Percentiles rank a stretch among this genome's conserved stretches.
phyloP scores from a whole-genome alignment of 2,113 vertebrate species.

The Chlamydotis undulata region DNA sequence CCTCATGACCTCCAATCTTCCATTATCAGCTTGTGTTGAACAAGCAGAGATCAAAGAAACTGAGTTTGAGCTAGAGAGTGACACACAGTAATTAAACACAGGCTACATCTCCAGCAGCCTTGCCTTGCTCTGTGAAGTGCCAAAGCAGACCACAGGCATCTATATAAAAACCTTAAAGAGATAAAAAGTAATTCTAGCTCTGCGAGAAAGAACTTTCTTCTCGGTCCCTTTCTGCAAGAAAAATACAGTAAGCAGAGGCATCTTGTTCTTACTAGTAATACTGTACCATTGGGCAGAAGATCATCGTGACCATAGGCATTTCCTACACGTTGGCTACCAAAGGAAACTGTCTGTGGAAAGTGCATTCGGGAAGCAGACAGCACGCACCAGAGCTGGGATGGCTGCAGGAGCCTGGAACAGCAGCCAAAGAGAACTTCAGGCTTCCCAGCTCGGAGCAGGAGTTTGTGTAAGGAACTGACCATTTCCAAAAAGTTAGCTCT shows the following conservation, averaged over 20 bases:
- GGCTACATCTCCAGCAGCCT: neutral
- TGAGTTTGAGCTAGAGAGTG: neutral
- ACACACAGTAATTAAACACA: neutral
- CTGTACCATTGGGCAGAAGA: neutral
- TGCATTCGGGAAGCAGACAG: neutral
- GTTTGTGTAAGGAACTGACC: neutral
- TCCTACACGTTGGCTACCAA: neutral
- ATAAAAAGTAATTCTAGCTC: neutral
- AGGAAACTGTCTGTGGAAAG: neutral
- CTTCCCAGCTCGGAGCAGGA: neutral
- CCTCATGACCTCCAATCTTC: neutral
- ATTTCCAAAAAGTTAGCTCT: neutral
- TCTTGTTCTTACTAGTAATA: fast-evolving
- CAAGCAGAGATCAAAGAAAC: neutral
- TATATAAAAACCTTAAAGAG: neutral
- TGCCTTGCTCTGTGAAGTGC: neutral
- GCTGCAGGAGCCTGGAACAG: neutral
- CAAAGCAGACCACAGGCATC: neutral
- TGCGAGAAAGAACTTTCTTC: neutral
- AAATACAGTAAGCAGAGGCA: neutral
- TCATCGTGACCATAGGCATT: neutral
- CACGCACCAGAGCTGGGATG: neutral
- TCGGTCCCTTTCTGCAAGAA: neutral
- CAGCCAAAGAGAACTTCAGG: neutral
- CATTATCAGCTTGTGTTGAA: neutral